These are phyloP conservation scores for Enteromius anoplus DNA, from an alignment of 2,797 vertebrate genomes.

Conservation along the genomic window DNA sequence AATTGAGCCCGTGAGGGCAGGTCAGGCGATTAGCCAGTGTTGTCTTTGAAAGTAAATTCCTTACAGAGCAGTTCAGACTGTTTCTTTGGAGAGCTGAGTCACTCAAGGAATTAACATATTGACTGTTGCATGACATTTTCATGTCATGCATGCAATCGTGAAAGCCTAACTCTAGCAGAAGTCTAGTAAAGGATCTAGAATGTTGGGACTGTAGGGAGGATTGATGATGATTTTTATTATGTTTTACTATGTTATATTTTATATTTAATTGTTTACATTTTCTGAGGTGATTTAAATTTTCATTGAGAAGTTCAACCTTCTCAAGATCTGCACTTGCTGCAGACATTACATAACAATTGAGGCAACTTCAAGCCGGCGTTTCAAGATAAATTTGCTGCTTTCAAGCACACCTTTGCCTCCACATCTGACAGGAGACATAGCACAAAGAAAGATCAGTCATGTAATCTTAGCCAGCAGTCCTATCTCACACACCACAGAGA, in stretches of 20 bases:
- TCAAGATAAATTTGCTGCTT: constrained; percentile 18
- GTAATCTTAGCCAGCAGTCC: constrained; percentile 65
- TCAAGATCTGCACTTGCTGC: not conserved
- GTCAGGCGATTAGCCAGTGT: constrained; percentile 35
- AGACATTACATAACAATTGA: constrained; percentile 33
- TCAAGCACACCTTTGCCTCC: constrained; percentile 13
- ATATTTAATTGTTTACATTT: not conserved
- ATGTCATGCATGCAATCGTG: not conserved
- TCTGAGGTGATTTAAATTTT: not conserved
- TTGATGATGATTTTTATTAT: not conserved
- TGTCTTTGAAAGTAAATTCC: constrained; percentile 44
- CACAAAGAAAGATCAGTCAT: constrained; percentile 48
- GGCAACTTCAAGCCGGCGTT: constrained; percentile 9
- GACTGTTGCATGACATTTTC: constrained; percentile 20
- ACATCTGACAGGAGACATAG: constrained; percentile 27
- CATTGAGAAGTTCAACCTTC: not conserved
- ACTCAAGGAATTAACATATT: constrained; percentile 37
- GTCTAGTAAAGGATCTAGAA: not conserved
- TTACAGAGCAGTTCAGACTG: constrained; percentile 38
- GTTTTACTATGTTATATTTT: not conserved
- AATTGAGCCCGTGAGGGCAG: constrained; percentile 49
- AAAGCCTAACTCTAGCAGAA: not conserved
- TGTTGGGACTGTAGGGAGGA: not conserved
- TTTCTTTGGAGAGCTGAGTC: not conserved
- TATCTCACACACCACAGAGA: constrained; percentile 69